Conservation (phyloP, 2,113 vertebrate genomes). For the Struthidea cinerea region DNA sequence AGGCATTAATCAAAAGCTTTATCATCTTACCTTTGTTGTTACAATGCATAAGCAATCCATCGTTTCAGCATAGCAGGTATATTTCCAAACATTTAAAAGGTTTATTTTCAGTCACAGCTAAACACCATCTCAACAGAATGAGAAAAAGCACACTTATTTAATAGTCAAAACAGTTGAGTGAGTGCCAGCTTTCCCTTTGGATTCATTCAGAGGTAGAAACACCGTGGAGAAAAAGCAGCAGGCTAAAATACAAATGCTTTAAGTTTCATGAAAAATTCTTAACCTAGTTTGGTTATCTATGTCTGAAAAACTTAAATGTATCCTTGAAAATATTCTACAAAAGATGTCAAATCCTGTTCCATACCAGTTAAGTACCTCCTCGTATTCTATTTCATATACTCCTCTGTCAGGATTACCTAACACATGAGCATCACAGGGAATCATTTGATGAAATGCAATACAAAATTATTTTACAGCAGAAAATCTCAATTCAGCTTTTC, state of each 20-base stretch:
- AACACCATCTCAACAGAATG: conserved; percentile 37
- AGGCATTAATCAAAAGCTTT: conserved; percentile 29
- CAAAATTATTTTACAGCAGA: conserved; percentile 58
- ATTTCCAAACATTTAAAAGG: conserved; percentile 71
- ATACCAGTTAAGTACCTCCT: conserved; percentile 64
- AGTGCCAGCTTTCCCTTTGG: conserved; percentile 46
- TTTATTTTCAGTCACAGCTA: conserved; percentile 55
- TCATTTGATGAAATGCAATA: conserved; percentile 74
- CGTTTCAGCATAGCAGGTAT: conserved; percentile 67
- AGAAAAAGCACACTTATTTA: conserved; percentile 16
- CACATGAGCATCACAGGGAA: conserved; percentile 64
- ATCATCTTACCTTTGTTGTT: conserved; percentile 88
- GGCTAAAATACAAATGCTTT: conserved; percentile 25
- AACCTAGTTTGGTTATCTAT: conserved; percentile 51
- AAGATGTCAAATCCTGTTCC: conserved; percentile 62
- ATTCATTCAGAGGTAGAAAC: conserved; percentile 64
- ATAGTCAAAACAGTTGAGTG: conserved; percentile 40
- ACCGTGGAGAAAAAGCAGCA: background rate
- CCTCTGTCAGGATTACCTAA: conserved; percentile 68
- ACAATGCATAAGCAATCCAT: conserved; percentile 96
- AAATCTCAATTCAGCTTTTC: conserved; percentile 58
- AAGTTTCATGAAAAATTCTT: conserved; percentile 53
- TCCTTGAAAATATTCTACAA: conserved; percentile 54
- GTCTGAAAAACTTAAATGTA: conserved; percentile 59
- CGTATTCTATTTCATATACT: conserved; percentile 70